Conservation (phyloP, 2,797 vertebrate genomes). For the Pagetopsis macropterus region DNA sequence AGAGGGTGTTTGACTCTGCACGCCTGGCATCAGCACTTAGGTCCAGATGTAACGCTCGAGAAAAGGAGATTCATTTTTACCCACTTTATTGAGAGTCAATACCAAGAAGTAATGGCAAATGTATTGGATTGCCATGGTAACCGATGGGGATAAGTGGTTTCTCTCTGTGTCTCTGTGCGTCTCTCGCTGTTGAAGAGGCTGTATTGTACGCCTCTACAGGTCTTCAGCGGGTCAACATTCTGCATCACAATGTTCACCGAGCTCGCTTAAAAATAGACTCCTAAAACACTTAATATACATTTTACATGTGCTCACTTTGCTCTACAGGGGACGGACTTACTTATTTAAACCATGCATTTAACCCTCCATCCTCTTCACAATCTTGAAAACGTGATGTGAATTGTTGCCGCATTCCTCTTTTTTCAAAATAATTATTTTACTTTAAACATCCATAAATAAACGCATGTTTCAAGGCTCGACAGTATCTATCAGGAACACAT, state of each 20-base stretch:
- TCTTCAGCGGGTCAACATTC: conserved; percentile 53
- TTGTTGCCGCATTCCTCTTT: conserved; percentile 16
- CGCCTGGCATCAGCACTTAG: conserved; percentile 75
- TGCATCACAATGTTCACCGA: conserved; percentile 37
- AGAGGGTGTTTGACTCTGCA: conserved; percentile 65
- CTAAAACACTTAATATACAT: conserved; percentile 62
- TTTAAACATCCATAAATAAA: conserved; percentile 3
- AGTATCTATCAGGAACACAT: not conserved
- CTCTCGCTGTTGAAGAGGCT: conserved; percentile 57
- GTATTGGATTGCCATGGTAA: conserved; percentile 81
- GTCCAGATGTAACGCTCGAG: conserved; percentile 72
- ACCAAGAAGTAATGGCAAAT: conserved; percentile 61
- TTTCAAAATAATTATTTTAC: conserved; percentile 11
- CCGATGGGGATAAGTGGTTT: conserved; percentile 64
- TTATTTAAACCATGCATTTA: conserved; percentile 49
- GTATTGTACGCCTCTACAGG: conserved; percentile 59
- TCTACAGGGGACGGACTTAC: conserved; percentile 23
- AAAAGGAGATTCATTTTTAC: conserved; percentile 74
- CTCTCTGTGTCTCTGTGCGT: conserved; percentile 46
- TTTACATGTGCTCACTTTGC: conserved; percentile 55
- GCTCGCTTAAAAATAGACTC: conserved; percentile 50
- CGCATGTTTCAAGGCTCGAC: too few relatives aligned
- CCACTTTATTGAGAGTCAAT: conserved; percentile 75
- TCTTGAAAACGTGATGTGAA: conserved; percentile 2
- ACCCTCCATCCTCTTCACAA: conserved; percentile 12